Evolutionary conservation across 23 tunicate genomes (phyloP).

Genomic region (Clavelina lepadiformis): DNA sequence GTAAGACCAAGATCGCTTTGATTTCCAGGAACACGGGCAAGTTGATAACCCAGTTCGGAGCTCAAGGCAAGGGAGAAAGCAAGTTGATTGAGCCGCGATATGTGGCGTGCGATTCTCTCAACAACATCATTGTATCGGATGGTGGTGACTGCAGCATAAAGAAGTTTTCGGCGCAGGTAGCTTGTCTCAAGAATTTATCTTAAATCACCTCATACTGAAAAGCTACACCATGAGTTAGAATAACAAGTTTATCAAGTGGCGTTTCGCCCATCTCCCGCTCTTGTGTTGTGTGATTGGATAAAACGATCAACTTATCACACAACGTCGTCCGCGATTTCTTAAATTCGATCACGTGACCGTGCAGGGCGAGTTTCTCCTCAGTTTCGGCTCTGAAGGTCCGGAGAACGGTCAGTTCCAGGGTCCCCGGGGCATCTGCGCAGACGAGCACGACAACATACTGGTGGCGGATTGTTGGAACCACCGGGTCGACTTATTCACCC

Average conservation of each 20-base stretch:
- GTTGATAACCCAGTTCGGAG: slow-evolving; percentile 51
- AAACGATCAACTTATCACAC: too few relatives aligned
- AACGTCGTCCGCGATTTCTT: too few relatives aligned
- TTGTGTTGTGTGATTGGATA: too few relatives aligned
- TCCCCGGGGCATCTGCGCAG: slow-evolving; percentile 84
- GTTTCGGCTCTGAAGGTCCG: slow-evolving; percentile 89
- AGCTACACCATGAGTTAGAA: too few relatives aligned
- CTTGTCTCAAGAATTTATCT: not conserved
- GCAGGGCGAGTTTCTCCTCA: slow-evolving; percentile 82
- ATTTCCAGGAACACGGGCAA: slow-evolving; percentile 46
- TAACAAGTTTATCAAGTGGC: too few relatives aligned
- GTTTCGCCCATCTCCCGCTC: too few relatives aligned
- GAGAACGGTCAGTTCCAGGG: slow-evolving; percentile 90
- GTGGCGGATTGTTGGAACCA: slow-evolving; percentile 99
- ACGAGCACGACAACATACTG: slow-evolving; percentile 75
- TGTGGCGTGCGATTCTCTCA: slow-evolving; percentile 89
- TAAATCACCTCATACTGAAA: too few relatives aligned
- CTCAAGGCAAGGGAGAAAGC: slow-evolving; percentile 74
- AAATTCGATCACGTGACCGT: too few relatives aligned
- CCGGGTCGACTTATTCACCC: slow-evolving; percentile 87
- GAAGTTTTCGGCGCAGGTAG: slow-evolving; percentile 67
- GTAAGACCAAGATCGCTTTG: not conserved
- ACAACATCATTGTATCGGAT: slow-evolving; percentile 92
- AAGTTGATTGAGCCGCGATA: slow-evolving; percentile 86
- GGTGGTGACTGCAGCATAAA: slow-evolving; percentile 93